Conservation (phyloP, 2,888 invertebrate genomes). For the Galerucella nymphaeae region DNA sequence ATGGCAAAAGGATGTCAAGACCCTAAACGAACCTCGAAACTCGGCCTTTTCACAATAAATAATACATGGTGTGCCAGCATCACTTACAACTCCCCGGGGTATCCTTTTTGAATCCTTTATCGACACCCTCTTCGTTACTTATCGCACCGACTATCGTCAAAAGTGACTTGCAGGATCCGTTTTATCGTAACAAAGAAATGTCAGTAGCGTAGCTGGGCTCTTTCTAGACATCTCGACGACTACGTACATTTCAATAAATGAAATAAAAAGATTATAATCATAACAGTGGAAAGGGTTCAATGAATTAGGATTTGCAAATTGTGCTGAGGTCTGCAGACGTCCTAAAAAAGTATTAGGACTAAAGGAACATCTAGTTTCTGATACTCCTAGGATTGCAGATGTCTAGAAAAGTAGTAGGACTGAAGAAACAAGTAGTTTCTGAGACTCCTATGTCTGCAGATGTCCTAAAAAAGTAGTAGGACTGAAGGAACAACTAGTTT, state of each 20-base stretch:
- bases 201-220: constrained; percentile 26
- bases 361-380: too few species aligned
- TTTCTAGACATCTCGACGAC: not conserved
- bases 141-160: constrained; percentile 57
- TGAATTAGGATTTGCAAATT: too few species aligned
- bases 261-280: not conserved
- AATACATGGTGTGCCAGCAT: constrained; percentile 50
- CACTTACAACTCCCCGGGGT: constrained; percentile 54
- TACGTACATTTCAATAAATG: not conserved
- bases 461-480: too few species aligned
- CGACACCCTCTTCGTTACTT: constrained; percentile 57
- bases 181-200: constrained; percentile 29
- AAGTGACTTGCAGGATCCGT: constrained; percentile 47
- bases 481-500: too few species aligned
- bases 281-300: too few species aligned
- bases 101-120: constrained; percentile 59
- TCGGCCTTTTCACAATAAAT: constrained; percentile 44
- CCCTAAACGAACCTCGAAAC: constrained; percentile 27
- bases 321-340: too few species aligned
- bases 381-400: too few species aligned
- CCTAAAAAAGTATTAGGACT: too few species aligned
- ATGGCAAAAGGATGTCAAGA: constrained; percentile 26
- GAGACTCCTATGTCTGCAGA: too few species aligned
- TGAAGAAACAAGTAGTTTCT: too few species aligned
- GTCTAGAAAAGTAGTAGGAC: too few species aligned